Base-by-base conservation (phyloP, 2,113 vertebrate genomes). In the Marmota flaviventris region DNA sequence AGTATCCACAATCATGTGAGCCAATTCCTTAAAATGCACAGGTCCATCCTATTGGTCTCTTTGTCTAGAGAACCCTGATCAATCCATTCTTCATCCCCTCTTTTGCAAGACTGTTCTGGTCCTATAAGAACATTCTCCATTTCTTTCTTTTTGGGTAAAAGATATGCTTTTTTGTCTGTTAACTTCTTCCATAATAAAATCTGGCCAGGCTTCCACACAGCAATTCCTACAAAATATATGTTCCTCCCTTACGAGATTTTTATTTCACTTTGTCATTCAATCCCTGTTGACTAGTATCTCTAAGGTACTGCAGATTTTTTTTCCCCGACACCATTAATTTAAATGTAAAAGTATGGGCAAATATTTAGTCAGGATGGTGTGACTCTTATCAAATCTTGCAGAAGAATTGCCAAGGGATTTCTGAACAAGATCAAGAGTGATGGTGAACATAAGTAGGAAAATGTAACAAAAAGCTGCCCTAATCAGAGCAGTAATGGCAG, bases 341-440 rank as follows among this genome's bases (percentile, higher is more conserved):
- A 76, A 79, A 88, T 72, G 34, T 58, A 94, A 96, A 75, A 95
- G 53, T 5, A 58, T 61, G 8, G 37, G 12, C 86, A 76, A 94
- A 95, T 37, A 76, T 65, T 90, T 75, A 91, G 72, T 51, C 91
- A 77, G 34, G 51, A 67, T 81, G 58, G 8, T 67, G 16, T 14
- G 45, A 85, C n/a, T 61, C 58, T 76, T 13, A 70, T 13, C 81
- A 87, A 93, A 76, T 48, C 63, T 42, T 72, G 5, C 56, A 56
- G 39, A 77, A 51, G 4, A 18, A 13, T 39, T 13, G 6, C 37
- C 73, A 48, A 39, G 18, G 73, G 9, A 72, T 34, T 85, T 81
- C 18, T 91, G 7, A 56, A 72, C 32, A 91, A 51, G 58, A 42
- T 67, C 45, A 75, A 42, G 9, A 58, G 45, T n/a, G 37, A 76